phyloP scores from a whole-genome alignment of 2,113 vertebrate species.

The Saguinus imperator region DNA sequence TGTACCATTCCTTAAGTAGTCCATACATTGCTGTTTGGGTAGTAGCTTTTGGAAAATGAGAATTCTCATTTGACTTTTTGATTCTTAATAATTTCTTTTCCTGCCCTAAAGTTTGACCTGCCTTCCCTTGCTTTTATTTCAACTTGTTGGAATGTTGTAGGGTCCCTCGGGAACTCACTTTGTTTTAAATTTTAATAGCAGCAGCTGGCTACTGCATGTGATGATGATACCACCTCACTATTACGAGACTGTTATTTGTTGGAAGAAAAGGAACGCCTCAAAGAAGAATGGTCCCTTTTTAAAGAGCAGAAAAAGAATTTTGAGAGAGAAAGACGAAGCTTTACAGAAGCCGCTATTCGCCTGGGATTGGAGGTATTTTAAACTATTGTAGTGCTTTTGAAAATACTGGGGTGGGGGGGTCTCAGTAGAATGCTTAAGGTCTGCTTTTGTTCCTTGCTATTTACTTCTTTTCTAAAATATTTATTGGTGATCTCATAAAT shows the following conservation, averaged over 20 bases:
- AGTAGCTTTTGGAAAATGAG: not conserved
- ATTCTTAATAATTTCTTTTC: not conserved
- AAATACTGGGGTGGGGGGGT: too few relatives aligned
- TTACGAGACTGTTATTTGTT: conserved; percentile 94
- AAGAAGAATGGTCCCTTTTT: conserved; percentile 96
- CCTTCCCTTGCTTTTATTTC: not conserved
- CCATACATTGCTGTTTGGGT: not conserved
- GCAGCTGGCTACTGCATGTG: conserved; percentile 91
- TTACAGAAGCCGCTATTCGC: conserved; percentile 97
- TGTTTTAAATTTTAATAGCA: conserved; percentile 85
- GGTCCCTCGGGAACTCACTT: not conserved
- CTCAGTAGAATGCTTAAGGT: not conserved
- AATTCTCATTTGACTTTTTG: not conserved
- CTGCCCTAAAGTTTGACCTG: not conserved
- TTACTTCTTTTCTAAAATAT: not conserved
- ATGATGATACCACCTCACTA: conserved; percentile 93
- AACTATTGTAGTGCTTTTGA: not conserved
- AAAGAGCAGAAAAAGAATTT: conserved; percentile 96
- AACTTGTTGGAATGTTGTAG: not conserved
- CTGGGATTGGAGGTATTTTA: conserved; percentile 92
- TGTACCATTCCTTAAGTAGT: not conserved
- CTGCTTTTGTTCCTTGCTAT: not conserved
- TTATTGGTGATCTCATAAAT: not conserved
- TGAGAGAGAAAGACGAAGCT: conserved; percentile 94
- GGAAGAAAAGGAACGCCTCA: conserved; percentile 95